phyloP scores from a whole-genome alignment of 2,113 vertebrate genomes.

The Anolis sagrei region DNA sequence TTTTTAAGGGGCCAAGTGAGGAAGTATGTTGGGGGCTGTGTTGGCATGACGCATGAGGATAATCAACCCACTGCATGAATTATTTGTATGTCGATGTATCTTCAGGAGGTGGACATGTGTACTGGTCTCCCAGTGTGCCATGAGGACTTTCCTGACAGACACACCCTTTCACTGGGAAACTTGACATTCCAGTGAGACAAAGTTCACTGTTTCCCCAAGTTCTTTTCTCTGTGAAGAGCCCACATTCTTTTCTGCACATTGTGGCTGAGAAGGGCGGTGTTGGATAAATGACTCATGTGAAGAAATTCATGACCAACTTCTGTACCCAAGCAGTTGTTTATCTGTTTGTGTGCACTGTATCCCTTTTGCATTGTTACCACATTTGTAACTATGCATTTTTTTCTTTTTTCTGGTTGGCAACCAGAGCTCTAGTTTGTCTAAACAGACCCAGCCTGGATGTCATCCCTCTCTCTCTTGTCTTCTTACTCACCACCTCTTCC shows the following conservation, averaged over 20 bases:
- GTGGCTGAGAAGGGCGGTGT: not conserved
- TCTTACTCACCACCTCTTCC: constrained; percentile 79
- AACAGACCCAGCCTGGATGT: constrained; percentile 75
- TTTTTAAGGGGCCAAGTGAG: not conserved
- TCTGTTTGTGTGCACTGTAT: constrained; percentile 52
- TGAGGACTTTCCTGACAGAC: not conserved
- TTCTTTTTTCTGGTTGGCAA: constrained; percentile 58
- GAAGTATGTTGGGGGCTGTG: not conserved
- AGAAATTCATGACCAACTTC: constrained; percentile 8
- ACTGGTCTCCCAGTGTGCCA: not conserved
- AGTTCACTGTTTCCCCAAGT: fast-evolving
- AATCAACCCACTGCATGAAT: not conserved
- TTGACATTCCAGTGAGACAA: constrained; percentile 17
- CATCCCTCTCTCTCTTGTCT: not conserved
- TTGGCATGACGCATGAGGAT: not conserved
- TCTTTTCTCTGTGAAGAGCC: fast-evolving
- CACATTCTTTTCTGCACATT: not conserved
- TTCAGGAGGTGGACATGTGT: not conserved
- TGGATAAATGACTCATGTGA: constrained; percentile 39
- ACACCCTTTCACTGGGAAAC: constrained; percentile 10
- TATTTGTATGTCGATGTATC: not conserved
- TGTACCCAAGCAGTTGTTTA: constrained; percentile 55
- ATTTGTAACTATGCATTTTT: constrained; percentile 54
- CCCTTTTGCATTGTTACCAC: constrained; percentile 59
- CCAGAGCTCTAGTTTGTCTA: constrained; percentile 68